phyloP scores from a whole-genome alignment of 1,140 invertebrate genomes.

The Ylistrum balloti region DNA sequence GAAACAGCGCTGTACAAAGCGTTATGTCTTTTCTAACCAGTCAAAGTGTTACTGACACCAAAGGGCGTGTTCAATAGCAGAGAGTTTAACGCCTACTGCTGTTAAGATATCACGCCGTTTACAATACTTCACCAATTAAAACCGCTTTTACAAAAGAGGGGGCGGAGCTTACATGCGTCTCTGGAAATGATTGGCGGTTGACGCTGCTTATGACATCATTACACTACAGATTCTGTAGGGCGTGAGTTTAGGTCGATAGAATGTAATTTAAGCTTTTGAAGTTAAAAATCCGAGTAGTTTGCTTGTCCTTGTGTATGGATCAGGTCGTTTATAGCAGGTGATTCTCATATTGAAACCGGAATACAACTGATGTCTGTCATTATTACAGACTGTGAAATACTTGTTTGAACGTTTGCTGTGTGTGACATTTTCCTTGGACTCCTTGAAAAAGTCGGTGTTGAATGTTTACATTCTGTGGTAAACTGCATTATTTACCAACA shows the following conservation, averaged over 20 bases:
- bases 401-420: not conserved
- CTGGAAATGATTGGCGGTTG: not conserved
- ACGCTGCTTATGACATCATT: not conserved
- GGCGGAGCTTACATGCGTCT: not conserved
- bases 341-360: not conserved
- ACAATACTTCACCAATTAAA: not conserved
- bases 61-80: not conserved
- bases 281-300: conserved; percentile 27
- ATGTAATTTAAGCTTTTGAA: conserved; percentile 34
- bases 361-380: conserved; percentile 22
- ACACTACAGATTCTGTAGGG: not conserved
- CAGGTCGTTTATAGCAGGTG: not conserved
- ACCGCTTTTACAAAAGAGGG: conserved; percentile 5
- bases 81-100: not conserved
- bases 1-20: not conserved
- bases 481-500: not conserved
- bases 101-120: not conserved
- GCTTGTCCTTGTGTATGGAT: not conserved
- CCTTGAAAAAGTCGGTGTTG: not conserved
- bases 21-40: not conserved
- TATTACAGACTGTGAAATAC: not conserved
- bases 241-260: conserved; percentile 23
- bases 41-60: not conserved
- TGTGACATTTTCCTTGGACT: not conserved
- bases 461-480: conserved; percentile 17